These are phyloP conservation scores for Phrynocephalus forsythii DNA, from an alignment of 2,797 vertebrate species.

Conservation along the genomic window DNA sequence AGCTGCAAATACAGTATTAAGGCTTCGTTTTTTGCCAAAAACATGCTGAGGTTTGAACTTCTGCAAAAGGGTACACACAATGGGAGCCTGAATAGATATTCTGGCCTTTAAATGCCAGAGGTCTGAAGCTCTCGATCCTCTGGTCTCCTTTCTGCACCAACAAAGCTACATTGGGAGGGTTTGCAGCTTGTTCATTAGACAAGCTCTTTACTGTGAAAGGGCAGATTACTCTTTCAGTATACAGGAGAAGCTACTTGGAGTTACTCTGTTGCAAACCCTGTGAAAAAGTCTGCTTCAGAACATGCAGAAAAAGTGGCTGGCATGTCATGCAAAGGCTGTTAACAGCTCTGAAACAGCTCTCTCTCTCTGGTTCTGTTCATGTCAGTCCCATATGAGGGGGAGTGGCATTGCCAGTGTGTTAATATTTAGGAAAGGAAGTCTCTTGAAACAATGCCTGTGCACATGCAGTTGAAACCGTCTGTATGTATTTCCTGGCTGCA, in stretches of 20 bases:
- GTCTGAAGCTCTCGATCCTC: too few species aligned
- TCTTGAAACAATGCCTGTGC: neutral
- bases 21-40: too few species aligned
- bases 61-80: neutral
- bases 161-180: neutral
- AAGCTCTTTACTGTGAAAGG: neutral
- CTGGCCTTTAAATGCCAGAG: neutral
- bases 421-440: neutral
- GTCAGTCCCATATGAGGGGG: neutral
- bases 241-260: neutral
- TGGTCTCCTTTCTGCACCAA: neutral
- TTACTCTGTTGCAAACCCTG: neutral
- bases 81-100: neutral
- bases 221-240: neutral
- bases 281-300: neutral
- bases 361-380: neutral
- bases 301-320: neutral
- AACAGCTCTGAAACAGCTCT: neutral
- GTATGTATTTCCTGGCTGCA: neutral
- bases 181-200: neutral
- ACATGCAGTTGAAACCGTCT: neutral
- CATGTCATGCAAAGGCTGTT: neutral
- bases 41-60: neutral
- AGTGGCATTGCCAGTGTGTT: neutral
- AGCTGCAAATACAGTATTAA: too few species aligned